Percentiles rank a stretch among this genome's conserved stretches.
Evolutionary conservation across 2,113 vertebrate genomes (phyloP).

Genomic region (Leuciscus idus): DNA sequence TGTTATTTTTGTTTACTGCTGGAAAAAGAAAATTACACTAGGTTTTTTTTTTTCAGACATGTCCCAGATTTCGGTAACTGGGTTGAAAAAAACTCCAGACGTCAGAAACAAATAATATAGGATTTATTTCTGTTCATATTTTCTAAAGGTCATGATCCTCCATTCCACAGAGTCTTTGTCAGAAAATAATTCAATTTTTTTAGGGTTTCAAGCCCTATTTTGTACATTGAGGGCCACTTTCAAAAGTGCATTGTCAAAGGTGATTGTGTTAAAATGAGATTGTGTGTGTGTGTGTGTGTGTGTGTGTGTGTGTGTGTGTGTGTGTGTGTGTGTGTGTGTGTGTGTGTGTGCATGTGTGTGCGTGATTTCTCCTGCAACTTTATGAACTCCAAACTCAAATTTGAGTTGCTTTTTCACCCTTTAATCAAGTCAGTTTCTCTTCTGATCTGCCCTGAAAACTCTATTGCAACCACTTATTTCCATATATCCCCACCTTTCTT

Average conservation of each 20-base stretch:
- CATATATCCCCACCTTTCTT: neutral
- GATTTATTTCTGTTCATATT: neutral
- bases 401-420: neutral
- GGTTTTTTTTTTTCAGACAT: too few relatives aligned
- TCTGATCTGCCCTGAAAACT: slow-evolving; percentile 23
- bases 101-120: neutral
- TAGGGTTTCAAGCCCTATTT: neutral
- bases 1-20: too few relatives aligned
- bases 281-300: too few relatives aligned
- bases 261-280: neutral
- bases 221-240: neutral
- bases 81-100: neutral
- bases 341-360: neutral
- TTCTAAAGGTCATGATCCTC: neutral
- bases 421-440: neutral
- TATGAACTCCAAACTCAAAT: neutral
- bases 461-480: neutral
- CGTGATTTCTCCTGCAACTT: neutral
- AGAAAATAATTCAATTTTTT: neutral
- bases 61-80: neutral
- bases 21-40: too few relatives aligned
- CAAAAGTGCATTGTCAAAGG: neutral
- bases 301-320: neutral
- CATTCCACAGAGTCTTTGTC: neutral
- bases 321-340: too few relatives aligned